Evolutionary conservation across 2,888 invertebrate species (phyloP), one percentile per base, ranked within the genome.

Genomic region (Phasia obesa): DNA sequence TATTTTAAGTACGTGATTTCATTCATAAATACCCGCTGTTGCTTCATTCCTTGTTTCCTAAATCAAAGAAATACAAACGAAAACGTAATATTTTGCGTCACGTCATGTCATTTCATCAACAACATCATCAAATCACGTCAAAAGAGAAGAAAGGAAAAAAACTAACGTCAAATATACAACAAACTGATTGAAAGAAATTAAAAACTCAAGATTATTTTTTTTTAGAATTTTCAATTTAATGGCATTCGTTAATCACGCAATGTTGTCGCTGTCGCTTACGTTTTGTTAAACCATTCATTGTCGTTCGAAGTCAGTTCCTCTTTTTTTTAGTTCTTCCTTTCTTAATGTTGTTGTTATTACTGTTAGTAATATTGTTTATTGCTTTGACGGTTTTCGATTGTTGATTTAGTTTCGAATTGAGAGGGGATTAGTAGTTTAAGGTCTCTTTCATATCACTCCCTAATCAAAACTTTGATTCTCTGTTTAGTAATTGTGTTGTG

Each of bases 71-170:
- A 67, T 57, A 51, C 15, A 47, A 11, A 55, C 3, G n/a, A 57
- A 31, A 42, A 59, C n/a, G 42, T 59, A 69, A 53, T 53, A 67
- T 81, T 74, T 74, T 86, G 85, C 88, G 86, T 87, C 88, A 88
- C 88, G 88, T 88, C 88, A 88, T 87, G 87, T 88, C 88, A 89
- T 89, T 89, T 89, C 88, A 88, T 88, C 86, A 85, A 84, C 77
- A 79, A 86, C 86, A 85, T 84, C 82, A 80, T 83, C 83, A 79
- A 78, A 77, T 59, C 51, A 35, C 49, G 51, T 69, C 69, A 65
- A 47, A 62, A 65, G 15, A 62, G 35, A 35, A 53, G 5, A 62
- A 23, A 35, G 5, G 21, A 38, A 53, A 53, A 64, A 35, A 42
- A 21, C 25, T n/a, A 59, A 71, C 21, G 51, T 15, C 65, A 64